These are phyloP conservation scores for Temnothorax rugatulus DNA, from an alignment of 2,888 invertebrate species.

Conservation along the genomic window DNA sequence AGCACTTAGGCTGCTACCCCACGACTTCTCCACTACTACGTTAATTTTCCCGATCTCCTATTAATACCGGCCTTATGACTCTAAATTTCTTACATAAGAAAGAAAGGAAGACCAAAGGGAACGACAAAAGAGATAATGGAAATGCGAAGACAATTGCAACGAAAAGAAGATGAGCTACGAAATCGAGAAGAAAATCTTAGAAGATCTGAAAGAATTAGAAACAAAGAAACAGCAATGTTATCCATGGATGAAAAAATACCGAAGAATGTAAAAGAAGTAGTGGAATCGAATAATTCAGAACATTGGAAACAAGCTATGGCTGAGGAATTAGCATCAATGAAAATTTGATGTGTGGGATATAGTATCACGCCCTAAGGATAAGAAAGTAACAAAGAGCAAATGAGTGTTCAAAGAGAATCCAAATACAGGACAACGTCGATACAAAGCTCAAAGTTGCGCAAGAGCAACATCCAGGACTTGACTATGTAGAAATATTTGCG, in stretches of 20 bases:
- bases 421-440: neutral
- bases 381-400: conserved; percentile 23
- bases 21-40: too few relatives aligned
- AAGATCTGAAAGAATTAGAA: conserved; percentile 39
- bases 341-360: conserved; percentile 18
- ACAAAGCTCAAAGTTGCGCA: neutral
- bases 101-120: conserved; percentile 15
- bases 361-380: neutral
- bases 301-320: neutral
- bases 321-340: neutral
- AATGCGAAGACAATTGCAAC: neutral
- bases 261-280: neutral
- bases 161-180: neutral
- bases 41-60: too few relatives aligned
- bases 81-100: too few relatives aligned
- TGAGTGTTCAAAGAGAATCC: conserved; percentile 49
- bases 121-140: neutral
- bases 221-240: neutral
- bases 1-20: too few relatives aligned
- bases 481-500: conserved; percentile 40
- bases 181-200: neutral
- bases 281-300: neutral
- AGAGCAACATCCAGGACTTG: conserved; percentile 16
- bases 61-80: too few relatives aligned
- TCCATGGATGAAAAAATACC: neutral